Percentiles rank a stretch among this genome's conserved stretches.
These are phyloP conservation scores for Drosophila sucinea DNA, from an alignment of 1,140 invertebrate species.

Conservation along the genomic window DNA sequence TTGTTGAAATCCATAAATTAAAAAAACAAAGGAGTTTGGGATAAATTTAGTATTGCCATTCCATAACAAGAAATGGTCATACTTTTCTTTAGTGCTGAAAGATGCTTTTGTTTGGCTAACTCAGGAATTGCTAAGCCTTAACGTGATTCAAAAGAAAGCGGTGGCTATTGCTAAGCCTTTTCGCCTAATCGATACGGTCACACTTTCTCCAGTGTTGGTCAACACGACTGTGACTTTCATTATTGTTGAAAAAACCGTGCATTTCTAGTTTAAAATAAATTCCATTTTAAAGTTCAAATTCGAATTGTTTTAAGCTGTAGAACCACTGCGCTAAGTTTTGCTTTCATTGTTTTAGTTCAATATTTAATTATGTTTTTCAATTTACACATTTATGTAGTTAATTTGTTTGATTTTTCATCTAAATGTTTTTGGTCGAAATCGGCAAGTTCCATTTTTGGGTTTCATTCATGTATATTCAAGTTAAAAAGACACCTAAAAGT, in stretches of 20 bases:
- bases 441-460: conserved; percentile 37
- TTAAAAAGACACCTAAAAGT: conserved; percentile 41
- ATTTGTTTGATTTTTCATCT: conserved; percentile 7
- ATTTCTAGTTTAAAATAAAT: not conserved
- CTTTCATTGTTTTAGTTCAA: conserved; percentile 18
- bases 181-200: not conserved
- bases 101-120: no score
- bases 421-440: conserved; percentile 64
- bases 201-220: not conserved
- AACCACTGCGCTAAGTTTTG: conserved; percentile 9
- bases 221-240: not conserved
- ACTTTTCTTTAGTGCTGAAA: no score
- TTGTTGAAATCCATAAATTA: no score
- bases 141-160: not conserved
- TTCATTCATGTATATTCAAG: conserved; percentile 9
- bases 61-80: no score
- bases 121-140: no score
- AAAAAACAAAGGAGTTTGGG: no score
- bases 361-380: conserved; percentile 20
- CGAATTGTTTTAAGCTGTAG: not conserved
- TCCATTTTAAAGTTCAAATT: not conserved
- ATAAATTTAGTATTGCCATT: no score
- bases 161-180: not conserved
- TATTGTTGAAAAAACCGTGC: not conserved
- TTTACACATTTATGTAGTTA: conserved; percentile 30